Percentiles rank a stretch among this genome's conserved stretches.
Evolutionary conservation across 2,113 vertebrate genomes (phyloP).

Genomic region (Platycercus adscitus): DNA sequence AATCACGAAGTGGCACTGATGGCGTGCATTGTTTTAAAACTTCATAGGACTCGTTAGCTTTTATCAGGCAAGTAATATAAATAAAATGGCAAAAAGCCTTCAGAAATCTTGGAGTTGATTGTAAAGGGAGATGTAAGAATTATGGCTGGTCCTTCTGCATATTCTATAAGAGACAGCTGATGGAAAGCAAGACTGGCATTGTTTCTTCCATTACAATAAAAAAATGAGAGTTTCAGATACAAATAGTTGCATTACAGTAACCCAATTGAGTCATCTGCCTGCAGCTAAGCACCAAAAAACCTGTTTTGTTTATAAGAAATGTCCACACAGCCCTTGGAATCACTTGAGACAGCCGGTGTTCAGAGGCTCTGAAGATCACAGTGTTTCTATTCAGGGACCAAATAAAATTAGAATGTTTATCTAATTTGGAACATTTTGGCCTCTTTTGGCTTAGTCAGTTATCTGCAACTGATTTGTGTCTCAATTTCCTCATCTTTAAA

Average conservation of each 20-base stretch:
- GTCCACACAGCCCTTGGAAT: neutral
- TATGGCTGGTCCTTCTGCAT: neutral
- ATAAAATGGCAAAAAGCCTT: neutral
- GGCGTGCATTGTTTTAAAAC: neutral
- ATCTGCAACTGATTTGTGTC: neutral
- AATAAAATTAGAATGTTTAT: conserved; percentile 10
- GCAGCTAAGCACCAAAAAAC: neutral
- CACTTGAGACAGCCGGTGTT: neutral
- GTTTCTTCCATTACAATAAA: neutral
- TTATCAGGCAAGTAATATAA: neutral
- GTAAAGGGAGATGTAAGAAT: neutral
- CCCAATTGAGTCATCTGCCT: neutral
- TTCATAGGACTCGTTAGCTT: neutral
- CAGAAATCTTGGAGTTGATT: neutral
- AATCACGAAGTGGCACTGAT: neutral
- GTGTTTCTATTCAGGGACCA: conserved; percentile 15
- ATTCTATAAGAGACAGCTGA: neutral
- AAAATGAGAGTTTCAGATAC: neutral
- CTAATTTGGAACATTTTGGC: neutral
- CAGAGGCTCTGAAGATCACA: neutral
- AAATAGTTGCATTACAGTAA: neutral
- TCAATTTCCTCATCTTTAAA: neutral
- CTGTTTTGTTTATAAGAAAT: conserved; percentile 2
- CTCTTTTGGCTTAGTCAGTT: conserved; percentile 6
- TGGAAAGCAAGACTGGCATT: neutral